Conservation (phyloP, 2,113 vertebrate species). For the Myodes glareolus region DNA sequence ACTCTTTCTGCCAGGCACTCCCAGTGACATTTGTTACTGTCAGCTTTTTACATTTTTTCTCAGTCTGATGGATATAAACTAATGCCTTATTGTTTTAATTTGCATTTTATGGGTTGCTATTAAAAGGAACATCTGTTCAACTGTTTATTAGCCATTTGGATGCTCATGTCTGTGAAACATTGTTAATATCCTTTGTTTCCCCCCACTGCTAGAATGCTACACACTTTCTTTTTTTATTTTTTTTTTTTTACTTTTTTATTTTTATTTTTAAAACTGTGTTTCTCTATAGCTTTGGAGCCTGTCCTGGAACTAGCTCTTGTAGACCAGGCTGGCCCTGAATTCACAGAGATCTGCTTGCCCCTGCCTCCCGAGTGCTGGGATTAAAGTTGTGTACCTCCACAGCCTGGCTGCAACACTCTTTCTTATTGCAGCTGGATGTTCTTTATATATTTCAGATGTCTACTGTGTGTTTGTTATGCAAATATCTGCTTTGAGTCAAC, state of each 20-base stretch:
- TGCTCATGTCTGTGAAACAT: constrained; percentile 11
- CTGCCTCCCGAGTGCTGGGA: too few species aligned
- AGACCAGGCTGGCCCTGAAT: too few species aligned
- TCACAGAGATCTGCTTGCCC: too few species aligned
- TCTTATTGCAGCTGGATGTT: background rate
- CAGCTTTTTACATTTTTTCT: constrained; percentile 18
- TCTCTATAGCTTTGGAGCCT: too few species aligned
- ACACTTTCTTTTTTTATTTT: background rate
- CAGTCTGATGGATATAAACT: constrained; percentile 41
- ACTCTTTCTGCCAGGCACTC: background rate
- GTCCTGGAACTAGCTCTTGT: too few species aligned
- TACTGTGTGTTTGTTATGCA: background rate
- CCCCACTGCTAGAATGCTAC: background rate
- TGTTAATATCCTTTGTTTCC: constrained; percentile 19
- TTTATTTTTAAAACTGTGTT: too few species aligned
- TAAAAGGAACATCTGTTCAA: constrained; percentile 69
- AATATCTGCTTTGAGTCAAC: background rate
- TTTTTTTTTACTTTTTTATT: background rate
- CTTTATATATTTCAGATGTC: constrained; percentile 37
- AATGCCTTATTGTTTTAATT: constrained; percentile 64
- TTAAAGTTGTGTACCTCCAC: too few species aligned
- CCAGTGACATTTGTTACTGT: constrained; percentile 41
- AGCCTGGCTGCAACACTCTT: background rate
- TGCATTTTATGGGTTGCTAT: constrained; percentile 68
- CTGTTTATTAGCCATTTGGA: constrained; percentile 66